Evolutionary conservation across 2,797 vertebrate genomes (phyloP).

Genomic region (Ctenopoma kingsleyae): DNA sequence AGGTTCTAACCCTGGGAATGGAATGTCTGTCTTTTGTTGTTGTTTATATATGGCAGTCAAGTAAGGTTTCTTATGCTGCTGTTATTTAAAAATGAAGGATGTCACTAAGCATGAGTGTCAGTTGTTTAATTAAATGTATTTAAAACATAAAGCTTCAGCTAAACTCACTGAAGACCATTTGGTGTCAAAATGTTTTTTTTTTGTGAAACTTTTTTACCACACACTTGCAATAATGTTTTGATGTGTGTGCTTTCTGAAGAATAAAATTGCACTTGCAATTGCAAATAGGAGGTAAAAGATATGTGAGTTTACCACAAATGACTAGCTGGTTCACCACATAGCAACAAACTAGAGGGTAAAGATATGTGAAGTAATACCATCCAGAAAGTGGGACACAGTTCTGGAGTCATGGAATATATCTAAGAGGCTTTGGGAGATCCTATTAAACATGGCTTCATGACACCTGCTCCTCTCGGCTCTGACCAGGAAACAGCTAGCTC

Average conservation of each 20-base stretch:
- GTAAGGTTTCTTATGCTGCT: constrained; percentile 14
- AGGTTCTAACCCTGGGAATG: constrained; percentile 34
- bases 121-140: constrained; percentile 45
- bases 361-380: constrained; percentile 40
- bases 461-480: constrained; percentile 75
- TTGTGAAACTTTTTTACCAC: too few relatives aligned
- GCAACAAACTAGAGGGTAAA: constrained; percentile 39
- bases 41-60: constrained; percentile 44
- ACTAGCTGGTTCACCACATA: constrained; percentile 22
- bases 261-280: constrained; percentile 8
- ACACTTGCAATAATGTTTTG: too few relatives aligned
- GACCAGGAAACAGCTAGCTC: constrained; percentile 56
- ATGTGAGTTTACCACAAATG: constrained; percentile 15
- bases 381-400: constrained; percentile 74
- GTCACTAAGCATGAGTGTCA: constrained; percentile 20
- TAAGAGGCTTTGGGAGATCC: constrained; percentile 82
- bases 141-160: constrained; percentile 13
- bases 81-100: constrained; percentile 30
- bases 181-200: too few relatives aligned
- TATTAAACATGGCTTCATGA: constrained; percentile 79
- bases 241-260: neutral
- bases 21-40: constrained; percentile 38
- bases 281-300: constrained; percentile 19
- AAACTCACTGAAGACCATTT: too few relatives aligned
- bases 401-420: constrained; percentile 74